These are phyloP conservation scores for Ormyrus rosae DNA, from an alignment of 2,888 invertebrate genomes.

Conservation along the genomic window DNA sequence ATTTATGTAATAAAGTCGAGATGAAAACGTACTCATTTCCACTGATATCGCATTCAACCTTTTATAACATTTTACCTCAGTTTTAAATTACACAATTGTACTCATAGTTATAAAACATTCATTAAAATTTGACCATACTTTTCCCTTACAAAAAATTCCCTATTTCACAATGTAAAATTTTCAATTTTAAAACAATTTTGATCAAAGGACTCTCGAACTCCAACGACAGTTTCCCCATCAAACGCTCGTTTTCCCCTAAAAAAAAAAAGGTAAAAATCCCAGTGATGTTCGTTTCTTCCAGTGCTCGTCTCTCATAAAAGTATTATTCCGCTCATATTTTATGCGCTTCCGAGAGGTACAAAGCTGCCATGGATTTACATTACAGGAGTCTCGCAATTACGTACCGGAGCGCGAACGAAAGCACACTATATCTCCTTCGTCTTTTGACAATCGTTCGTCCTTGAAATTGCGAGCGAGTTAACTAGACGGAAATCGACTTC, in stretches of 20 bases:
- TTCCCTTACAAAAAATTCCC: too few relatives aligned
- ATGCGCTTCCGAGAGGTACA: conserved; percentile 19
- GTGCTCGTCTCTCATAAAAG: neutral
- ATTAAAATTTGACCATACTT: too few relatives aligned
- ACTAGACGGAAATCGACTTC: conserved; percentile 56
- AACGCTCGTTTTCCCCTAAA: conserved; percentile 15
- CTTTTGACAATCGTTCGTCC: conserved; percentile 52
- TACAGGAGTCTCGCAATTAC: conserved; percentile 18
- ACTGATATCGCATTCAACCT: too few relatives aligned
- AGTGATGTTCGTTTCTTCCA: neutral
- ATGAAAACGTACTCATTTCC: too few relatives aligned
- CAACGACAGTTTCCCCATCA: conserved; percentile 11
- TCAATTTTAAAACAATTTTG: neutral
- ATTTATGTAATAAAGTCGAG: too few relatives aligned
- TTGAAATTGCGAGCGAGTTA: conserved; percentile 56
- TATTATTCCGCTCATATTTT: conserved; percentile 25
- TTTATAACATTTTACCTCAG: too few relatives aligned
- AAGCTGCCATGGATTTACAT: conserved; percentile 4
- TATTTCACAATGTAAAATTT: too few relatives aligned
- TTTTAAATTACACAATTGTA: too few relatives aligned
- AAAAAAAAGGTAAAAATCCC: conserved; percentile 9
- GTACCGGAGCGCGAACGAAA: conserved; percentile 4
- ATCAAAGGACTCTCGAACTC: neutral
- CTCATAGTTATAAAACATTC: too few relatives aligned
- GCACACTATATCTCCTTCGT: neutral